Conservation (phyloP, 2,888 invertebrate genomes). For the Thysanoteuthis rhombus region DNA sequence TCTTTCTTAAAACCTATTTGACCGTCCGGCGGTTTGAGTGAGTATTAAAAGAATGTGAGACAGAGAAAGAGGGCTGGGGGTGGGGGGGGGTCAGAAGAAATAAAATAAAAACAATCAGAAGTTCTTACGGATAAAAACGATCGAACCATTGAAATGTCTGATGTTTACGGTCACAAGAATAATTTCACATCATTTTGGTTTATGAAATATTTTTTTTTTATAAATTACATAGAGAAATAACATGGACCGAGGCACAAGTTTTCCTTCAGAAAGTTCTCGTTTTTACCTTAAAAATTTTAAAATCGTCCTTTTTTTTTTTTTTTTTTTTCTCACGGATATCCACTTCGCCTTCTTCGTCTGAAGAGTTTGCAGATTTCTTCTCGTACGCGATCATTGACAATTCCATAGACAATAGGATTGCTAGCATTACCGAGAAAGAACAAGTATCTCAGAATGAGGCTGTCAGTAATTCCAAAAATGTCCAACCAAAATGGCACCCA, state of each 20-base stretch:
- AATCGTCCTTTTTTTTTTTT: not conserved
- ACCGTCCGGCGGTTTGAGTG: not conserved
- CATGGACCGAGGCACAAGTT: not conserved
- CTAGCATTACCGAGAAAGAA: conserved; percentile 55
- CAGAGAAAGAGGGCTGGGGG: not conserved
- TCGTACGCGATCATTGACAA: conserved; percentile 50
- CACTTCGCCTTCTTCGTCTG: not conserved
- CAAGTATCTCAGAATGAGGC: conserved; percentile 46
- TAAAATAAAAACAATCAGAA: no score
- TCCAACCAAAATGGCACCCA: conserved; percentile 61
- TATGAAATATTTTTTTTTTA: not conserved
- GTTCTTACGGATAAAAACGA: not conserved
- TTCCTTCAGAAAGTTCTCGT: not conserved
- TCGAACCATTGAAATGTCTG: not conserved
- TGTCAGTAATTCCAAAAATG: conserved; percentile 49
- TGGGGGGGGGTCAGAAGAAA: no score
- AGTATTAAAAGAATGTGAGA: not conserved
- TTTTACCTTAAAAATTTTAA: no score
- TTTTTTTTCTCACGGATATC: not conserved
- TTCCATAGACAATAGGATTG: conserved; percentile 56
- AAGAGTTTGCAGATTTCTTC: conserved; percentile 30
- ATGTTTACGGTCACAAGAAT: not conserved
- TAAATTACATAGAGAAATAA: not conserved
- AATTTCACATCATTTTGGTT: not conserved
- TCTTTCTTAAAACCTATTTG: not conserved